Base-by-base conservation (phyloP, 2,113 vertebrate genomes). In the Alosa alosa region DNA sequence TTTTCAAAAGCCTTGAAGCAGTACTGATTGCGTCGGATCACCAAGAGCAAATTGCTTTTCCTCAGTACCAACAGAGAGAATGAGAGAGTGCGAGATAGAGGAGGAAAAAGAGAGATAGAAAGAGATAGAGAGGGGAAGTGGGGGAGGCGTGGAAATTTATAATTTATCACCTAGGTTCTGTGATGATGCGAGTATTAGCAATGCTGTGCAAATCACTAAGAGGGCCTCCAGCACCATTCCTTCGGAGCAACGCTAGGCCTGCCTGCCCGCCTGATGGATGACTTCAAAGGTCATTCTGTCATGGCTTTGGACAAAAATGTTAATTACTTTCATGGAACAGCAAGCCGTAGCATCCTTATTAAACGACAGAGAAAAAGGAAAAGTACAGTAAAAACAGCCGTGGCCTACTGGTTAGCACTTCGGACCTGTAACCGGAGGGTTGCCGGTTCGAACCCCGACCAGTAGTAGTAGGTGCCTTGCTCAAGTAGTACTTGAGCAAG, bases 41-140 rank as follows among this genome's bases (percentile, higher is more conserved):
- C 88, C 84, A n/a, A 90, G 90, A 95, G 91, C 90, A 94, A 93
- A 94, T 92, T 93, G 91, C 93, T 94, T 94, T 94, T 93, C 88
- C 90, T 91, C 91, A 50, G 87, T 86, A 84, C 84, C 78, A 82
- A 72, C 55, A 47, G 92, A 89, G 83, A 72, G 83, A 87, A 57
- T 86, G 86, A 88, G 89, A 89, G 88, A 44, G 81, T 15, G 88
- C 72, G 60, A 84, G 20, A 39, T 44, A 83, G 88, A 89, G 88
- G 84, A 83, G 45, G 20, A 25, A 36, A 82, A 82, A 84, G 25
- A 72, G 82, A 83, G 68, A 86, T 60, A 41, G 44, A 45, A 11
- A 75, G 17, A 18, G 90, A 60, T 81, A 85, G 82, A 50, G 44
- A 44, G 49, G 86, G 82, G 85, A 81, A 86, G 85, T 86, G 57